These are phyloP conservation scores for Actinemys pallida DNA, from an alignment of 2,113 vertebrate species.

Conservation along the genomic window DNA sequence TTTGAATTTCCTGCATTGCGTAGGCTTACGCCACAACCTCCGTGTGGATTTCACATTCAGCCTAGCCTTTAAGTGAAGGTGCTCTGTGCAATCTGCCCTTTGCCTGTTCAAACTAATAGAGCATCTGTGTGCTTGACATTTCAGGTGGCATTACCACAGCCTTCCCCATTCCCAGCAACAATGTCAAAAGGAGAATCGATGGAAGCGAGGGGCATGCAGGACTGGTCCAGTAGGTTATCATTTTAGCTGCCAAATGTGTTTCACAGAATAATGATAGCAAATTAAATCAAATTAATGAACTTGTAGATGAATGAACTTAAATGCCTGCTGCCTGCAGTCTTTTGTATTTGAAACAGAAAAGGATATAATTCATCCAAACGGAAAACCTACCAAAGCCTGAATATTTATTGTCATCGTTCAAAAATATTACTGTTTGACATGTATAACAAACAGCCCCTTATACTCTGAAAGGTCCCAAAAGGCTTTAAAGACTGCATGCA, in stretches of 20 bases:
- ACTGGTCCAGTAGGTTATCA: neutral
- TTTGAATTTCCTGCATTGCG: neutral
- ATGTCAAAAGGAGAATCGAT: conserved; percentile 4
- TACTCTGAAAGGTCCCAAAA: neutral
- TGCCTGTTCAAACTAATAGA: conserved; percentile 48
- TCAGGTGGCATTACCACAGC: conserved; percentile 21
- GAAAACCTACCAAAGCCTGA: neutral
- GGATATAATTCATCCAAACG: neutral
- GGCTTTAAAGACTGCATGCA: neutral
- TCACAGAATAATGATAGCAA: neutral
- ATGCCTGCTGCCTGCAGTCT: neutral
- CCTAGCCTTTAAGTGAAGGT: conserved; percentile 27
- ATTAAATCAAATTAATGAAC: conserved; percentile 33
- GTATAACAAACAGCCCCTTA: neutral
- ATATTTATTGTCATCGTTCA: neutral
- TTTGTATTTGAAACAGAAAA: neutral
- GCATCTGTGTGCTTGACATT: conserved; percentile 57
- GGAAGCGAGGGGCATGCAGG: neutral
- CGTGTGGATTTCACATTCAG: neutral
- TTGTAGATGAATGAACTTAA: neutral
- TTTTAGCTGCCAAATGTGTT: neutral
- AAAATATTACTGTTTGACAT: too few species aligned
- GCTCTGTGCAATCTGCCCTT: conserved; percentile 46
- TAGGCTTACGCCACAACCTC: neutral
- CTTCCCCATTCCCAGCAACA: neutral